Conservation (phyloP, 2,113 vertebrate genomes). For the Microtus ochrogaster region DNA sequence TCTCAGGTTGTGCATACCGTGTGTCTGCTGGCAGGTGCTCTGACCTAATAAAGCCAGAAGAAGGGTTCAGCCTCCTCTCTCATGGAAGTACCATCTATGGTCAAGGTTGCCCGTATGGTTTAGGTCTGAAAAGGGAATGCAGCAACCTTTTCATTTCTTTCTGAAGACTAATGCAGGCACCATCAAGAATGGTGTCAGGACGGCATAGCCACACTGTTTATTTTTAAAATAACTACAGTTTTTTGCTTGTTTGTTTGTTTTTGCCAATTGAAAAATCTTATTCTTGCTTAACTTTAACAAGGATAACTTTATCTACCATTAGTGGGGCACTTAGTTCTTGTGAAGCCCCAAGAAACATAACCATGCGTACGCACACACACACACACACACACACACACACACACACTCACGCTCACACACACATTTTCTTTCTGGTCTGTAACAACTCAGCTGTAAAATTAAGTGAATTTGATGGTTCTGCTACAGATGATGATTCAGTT, state of each 20-base stretch:
- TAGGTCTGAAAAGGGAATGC: not conserved
- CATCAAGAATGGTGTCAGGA: not conserved
- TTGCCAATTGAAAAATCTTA: not conserved
- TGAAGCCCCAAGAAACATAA: not conserved
- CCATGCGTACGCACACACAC: no score
- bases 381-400: no score
- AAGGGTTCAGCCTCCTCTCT: not conserved
- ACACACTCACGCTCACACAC: not conserved
- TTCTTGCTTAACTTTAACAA: not conserved
- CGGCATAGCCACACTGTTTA: not conserved
- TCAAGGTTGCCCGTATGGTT: not conserved
- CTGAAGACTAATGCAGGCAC: not conserved
- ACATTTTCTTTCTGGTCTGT: not conserved
- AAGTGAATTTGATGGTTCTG: conserved; percentile 5
- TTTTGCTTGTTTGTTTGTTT: not conserved
- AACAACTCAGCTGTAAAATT: not conserved
- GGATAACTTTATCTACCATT: not conserved
- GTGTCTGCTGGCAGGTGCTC: not conserved
- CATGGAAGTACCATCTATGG: not conserved
- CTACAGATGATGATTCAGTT: not conserved
- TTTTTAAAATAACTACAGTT: not conserved
- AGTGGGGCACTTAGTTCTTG: not conserved
- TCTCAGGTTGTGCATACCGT: not conserved
- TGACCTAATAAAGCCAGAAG: not conserved
- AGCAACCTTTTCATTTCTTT: not conserved